Evolutionary conservation across 1,140 invertebrate species (phyloP), one percentile per base, ranked within the genome.

Genomic region (Tetramorium parvispinum): DNA sequence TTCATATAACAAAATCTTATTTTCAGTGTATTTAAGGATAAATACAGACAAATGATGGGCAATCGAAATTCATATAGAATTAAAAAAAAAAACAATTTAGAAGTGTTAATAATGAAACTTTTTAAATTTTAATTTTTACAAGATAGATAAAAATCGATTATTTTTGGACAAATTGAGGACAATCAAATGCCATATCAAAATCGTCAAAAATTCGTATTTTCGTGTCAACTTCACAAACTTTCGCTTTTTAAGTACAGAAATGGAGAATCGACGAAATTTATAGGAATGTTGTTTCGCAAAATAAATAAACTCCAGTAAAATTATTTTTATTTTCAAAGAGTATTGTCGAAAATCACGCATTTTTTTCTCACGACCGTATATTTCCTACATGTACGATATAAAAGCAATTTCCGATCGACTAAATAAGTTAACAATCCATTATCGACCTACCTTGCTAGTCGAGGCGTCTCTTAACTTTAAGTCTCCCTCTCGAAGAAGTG

Each of bases 401-500:
- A 59, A 49, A 46, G 18, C 16, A n/a, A 7, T n/a, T 43, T 49
- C 4, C 8, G 16, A 21, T 27, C 16, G 40, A 68, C 24, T 87
- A 27, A 11, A 32, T 18, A 57, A 18, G 21, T 8, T 49, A 49
- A 49, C n/a, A 68, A 46, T 68, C 2, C 5, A 46, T 32, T 78
- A 13, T 51, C 11, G 13, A 32, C 66, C 92, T 94, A 97, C 97
- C 96, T 97, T 98, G 87, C 96, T 97, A 6, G 96, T 96, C 24
- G 96, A 96, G 55, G 96, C 96, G 93, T 99, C 98, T 92, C 97
- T 97, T 85, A 99, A 95, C 92, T 98, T 98, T 18, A 99, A 95
- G 92, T 98, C 98, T 6, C 98, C 98, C 93, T 99, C 98, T 81
- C 98, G 96, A 32, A 99, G 96, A n/a, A 99, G 95, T 85, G 97